Evolutionary conservation across 2,113 vertebrate genomes (phyloP), one percentile per base, ranked within the genome.

Genomic region (Nothoprocta perdicaria): DNA sequence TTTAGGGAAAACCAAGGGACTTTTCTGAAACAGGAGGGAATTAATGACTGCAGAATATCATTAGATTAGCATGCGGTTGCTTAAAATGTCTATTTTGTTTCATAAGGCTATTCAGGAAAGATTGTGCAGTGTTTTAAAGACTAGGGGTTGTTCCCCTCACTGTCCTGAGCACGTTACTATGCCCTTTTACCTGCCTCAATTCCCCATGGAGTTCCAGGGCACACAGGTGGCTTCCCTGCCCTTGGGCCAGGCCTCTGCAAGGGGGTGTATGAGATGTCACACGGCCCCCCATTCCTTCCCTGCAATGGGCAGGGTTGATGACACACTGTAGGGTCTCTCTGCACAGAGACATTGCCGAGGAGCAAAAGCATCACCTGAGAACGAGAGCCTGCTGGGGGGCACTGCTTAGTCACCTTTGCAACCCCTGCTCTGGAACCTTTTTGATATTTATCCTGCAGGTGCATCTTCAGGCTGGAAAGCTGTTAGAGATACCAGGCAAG

Each of bases 321-420:
- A 52, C 69, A 52, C 33, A 14, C 48, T 53, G 12, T 17, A 22
- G 35, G 67, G 48, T 35, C 21, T 50, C 29, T 24, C 33, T 40
- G 33, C n/a, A 38, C 27, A 40, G 23, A 72, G 24, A 26, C 19
- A 22, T 13, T 14, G 38, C 48, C 14, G 65, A 65, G 87, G 83
- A 72, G 58, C 79, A 88, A 91, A 95, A 89, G 74, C 82, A 78
- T 58, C 87, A 83, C 35, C 73, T n/a, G 61, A 60, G 82, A 91
- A 63, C 6, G 35, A 45, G 68, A 91, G 71, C 76, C 85, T 87
- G 68, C 86, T 67, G 72, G 0, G 24, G 73, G 45, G 76, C 62
- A 81, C 3, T 33, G 50, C 48, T 48, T 48, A 11, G 21, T 48
- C 10, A 48, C 21, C 21, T 48, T 48, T 10, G 11, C 65, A 84